phyloP scores from a whole-genome alignment of 1,140 invertebrate species.

The Theocolax elegans region DNA sequence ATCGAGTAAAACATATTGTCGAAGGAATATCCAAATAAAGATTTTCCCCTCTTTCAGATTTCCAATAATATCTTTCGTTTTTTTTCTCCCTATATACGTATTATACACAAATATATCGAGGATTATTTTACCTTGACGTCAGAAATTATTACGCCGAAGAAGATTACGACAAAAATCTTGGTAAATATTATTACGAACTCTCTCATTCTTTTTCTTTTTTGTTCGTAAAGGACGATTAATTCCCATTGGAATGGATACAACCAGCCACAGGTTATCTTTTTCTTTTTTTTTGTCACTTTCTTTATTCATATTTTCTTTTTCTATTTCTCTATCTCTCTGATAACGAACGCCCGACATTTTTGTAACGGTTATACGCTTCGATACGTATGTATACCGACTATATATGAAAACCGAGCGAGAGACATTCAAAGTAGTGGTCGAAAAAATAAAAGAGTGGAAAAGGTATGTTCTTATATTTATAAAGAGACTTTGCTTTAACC shows the following conservation, averaged over 20 bases:
- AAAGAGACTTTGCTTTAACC: too few species aligned
- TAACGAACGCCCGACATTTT: conserved; percentile 20
- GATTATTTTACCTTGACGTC: too few species aligned
- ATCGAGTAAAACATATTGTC: conserved; percentile 9
- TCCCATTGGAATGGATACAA: background rate
- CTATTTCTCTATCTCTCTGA: background rate
- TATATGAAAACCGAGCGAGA: background rate
- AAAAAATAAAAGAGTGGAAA: too few species aligned
- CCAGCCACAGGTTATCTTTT: background rate
- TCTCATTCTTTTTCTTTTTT: background rate
- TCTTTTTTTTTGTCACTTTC: too few species aligned
- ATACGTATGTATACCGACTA: background rate
- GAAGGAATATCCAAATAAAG: conserved; percentile 4
- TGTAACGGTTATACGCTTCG: conserved; percentile 4
- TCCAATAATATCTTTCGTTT: background rate
- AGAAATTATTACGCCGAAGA: too few species aligned
- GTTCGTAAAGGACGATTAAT: conserved; percentile 16
- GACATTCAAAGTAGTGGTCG: too few species aligned
- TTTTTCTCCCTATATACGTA: background rate
- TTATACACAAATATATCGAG: too few species aligned
- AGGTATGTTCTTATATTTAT: too few species aligned
- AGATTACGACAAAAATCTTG: too few species aligned
- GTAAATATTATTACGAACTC: conserved; percentile 29
- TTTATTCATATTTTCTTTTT: background rate
- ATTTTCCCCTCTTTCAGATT: background rate